These are phyloP conservation scores for Squalus acanthias DNA, from an alignment of 2,797 vertebrate species.

Conservation along the genomic window DNA sequence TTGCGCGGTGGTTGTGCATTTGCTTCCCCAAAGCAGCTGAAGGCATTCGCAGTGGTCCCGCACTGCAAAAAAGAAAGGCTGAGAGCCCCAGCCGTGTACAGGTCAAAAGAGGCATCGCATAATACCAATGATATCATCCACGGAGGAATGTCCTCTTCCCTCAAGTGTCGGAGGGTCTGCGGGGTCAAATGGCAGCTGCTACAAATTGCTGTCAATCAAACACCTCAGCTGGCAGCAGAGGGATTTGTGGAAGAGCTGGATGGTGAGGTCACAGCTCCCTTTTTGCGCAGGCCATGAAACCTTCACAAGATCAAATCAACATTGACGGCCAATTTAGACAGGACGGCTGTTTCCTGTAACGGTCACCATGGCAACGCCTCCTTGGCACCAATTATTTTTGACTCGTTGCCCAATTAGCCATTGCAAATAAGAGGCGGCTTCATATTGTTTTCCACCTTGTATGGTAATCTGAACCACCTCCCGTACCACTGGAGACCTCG, in stretches of 20 bases:
- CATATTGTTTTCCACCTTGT: background rate
- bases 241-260: constrained; percentile 14
- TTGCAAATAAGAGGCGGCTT: background rate
- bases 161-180: constrained; percentile 1
- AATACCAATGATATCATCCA: constrained; percentile 14
- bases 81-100: background rate
- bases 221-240: background rate
- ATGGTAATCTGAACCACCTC: background rate
- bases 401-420: constrained; percentile 4
- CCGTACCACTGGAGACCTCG: background rate
- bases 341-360: background rate
- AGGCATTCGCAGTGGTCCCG: background rate
- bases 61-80: background rate
- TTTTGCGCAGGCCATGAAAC: background rate
- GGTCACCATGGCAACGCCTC: background rate
- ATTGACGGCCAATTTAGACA: constrained; percentile 8
- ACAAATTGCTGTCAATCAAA: constrained; percentile 30
- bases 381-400: constrained; percentile 3
- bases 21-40: background rate
- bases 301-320: constrained; percentile 9
- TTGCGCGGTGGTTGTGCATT: background rate
- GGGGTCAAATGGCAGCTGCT: constrained; percentile 11
- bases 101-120: background rate
- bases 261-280: constrained; percentile 19
- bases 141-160: background rate